Base-by-base conservation (phyloP, 2,113 vertebrate genomes). In the Heteronetta atricapilla region DNA sequence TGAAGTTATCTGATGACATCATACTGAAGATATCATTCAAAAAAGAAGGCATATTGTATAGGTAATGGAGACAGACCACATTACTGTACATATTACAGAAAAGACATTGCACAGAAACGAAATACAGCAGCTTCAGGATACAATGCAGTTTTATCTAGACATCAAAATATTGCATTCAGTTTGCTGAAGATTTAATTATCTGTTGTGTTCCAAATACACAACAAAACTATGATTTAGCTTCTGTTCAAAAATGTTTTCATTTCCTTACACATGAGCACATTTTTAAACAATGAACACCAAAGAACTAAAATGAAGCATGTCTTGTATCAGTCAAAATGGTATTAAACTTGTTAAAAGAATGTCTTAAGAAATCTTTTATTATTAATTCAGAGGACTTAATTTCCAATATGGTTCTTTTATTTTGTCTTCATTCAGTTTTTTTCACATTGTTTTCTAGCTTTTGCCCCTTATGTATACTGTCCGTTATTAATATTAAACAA, bases 261-360 rank as follows among this genome's bases (percentile, higher is more conserved):
- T 95, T 91, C 95, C 86, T 89, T 73, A 79, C 53, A 79, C 40
- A 66, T 0, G 0, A 95, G 44, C 80, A 90, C 77, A 29, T 73
- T 90, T 89, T 88, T 66, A 79, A 92, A 86, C 76, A 75, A 95
- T 23, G 69, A 95, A 81, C 83, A 94, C 34, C 77, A 93, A n/a
- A 86, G 66, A 92, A 88, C 44, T 84, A 73, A 94, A 96, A 96
- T 96, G 95, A 96, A 97, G 95, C 95, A 96, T 96, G 93, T 96
- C 96, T 96, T 97, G 94, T 93, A 93, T 68, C 82, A 95, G 74
- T 79, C 93, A 96, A 92, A 95, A 78, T 1, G 46, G 74, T 78
- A n/a, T 93, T 66, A 60, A 59, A 93, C 82, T 84, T 72, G 58
- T 81, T 40, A 74, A 75, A 73, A 88, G 48, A 86, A 88, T 64